Evolutionary conservation across 1,140 invertebrate species (phyloP).

Genomic region (Maconellicoccus hirsutus): DNA sequence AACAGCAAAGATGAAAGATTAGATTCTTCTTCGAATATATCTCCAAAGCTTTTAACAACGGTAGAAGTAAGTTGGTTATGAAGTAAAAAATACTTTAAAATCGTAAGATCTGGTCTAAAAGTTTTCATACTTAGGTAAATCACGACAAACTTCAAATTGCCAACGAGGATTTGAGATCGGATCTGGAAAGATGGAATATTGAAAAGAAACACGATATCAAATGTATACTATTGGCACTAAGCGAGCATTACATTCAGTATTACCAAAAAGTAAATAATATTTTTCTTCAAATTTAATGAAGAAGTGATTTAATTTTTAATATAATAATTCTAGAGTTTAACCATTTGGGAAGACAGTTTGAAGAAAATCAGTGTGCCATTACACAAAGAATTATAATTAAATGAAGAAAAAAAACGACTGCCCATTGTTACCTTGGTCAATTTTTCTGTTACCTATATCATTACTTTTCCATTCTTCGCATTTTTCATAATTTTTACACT

Average conservation of each 20-base stretch:
- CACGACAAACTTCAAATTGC: conserved; percentile 57
- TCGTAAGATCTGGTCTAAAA: no score
- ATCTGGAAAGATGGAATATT: conserved; percentile 56
- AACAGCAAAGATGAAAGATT: conserved; percentile 40
- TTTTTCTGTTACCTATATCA: conserved; percentile 14
- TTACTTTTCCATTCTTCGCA: neutral
- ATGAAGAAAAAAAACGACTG: neutral
- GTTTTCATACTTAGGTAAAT: conserved; percentile 30
- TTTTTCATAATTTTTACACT: neutral
- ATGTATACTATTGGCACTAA: conserved; percentile 49
- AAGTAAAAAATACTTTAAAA: no score
- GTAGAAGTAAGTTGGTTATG: conserved; percentile 37
- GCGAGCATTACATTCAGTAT: conserved; percentile 53
- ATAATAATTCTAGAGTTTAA: neutral
- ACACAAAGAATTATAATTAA: neutral
- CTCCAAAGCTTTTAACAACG: conserved; percentile 44
- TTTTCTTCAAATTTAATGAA: neutral
- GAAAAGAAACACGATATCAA: conserved; percentile 57
- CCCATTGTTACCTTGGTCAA: conserved; percentile 15
- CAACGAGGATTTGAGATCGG: conserved; percentile 56
- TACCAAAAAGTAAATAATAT: conserved; percentile 42
- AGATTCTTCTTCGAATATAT: conserved; percentile 40
- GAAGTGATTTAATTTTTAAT: neutral
- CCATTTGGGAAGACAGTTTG: conserved; percentile 11
- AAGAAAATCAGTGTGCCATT: conserved; percentile 4